phyloP scores from a whole-genome alignment of 2,113 vertebrate species.

The Empidonax alnorum region DNA sequence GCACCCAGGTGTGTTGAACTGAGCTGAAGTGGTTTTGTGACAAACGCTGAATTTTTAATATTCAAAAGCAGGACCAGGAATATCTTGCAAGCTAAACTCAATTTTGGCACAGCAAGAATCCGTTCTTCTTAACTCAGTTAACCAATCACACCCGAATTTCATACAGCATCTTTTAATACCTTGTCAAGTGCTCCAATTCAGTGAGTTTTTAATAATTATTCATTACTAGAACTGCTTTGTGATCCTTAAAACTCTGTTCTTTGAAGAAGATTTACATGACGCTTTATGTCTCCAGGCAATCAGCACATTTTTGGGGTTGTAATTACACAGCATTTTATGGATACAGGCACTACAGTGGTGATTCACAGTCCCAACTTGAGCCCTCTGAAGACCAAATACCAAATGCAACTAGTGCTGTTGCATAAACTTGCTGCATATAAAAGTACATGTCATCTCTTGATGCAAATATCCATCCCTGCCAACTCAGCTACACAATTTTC shows the following conservation, averaged over 20 bases:
- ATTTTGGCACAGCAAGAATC: background rate
- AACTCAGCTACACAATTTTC: background rate
- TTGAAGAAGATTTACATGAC: background rate
- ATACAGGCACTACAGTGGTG: background rate
- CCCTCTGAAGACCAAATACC: background rate
- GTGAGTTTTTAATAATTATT: background rate
- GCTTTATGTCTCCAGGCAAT: background rate
- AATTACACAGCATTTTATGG: background rate
- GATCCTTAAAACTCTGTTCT: background rate
- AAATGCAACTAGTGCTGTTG: background rate
- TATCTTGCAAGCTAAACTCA: background rate
- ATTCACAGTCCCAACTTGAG: background rate
- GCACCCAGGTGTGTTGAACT: conserved; percentile 53
- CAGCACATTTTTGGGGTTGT: background rate
- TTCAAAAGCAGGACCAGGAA: conserved; percentile 1
- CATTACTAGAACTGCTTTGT: background rate
- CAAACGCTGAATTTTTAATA: conserved; percentile 26
- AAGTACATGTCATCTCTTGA: background rate
- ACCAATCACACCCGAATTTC: background rate
- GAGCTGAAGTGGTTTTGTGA: conserved; percentile 47
- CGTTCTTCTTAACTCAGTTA: background rate
- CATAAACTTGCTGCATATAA: background rate
- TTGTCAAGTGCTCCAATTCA: background rate
- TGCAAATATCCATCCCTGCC: background rate
- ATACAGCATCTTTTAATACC: background rate